phyloP scores from a whole-genome alignment of 2,113 vertebrate species.

The Bubo scandiacus region DNA sequence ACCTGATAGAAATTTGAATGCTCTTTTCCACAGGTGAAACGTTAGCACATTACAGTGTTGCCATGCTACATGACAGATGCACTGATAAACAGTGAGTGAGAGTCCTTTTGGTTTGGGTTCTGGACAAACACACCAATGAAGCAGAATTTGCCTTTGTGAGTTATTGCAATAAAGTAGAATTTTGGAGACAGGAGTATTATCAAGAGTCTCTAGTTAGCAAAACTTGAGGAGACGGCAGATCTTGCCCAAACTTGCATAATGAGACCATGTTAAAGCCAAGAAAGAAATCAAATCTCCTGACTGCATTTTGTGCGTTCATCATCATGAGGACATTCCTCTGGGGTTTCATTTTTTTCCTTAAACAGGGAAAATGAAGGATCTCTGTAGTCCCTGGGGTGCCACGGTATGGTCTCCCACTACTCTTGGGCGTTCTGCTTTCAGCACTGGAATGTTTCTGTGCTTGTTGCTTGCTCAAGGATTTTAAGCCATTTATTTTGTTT shows the following conservation, averaged over 20 bases:
- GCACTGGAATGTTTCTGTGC: conserved; percentile 53
- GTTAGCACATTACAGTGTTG: not conserved
- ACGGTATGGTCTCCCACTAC: not conserved
- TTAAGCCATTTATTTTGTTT: conserved; percentile 61
- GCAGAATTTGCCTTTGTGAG: not conserved
- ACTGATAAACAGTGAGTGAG: rapidly evolving
- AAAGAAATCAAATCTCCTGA: not conserved
- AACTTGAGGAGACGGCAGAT: not conserved
- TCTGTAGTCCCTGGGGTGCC: not conserved
- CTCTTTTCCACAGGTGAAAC: not conserved
- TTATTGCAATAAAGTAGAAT: not conserved
- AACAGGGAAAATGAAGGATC: not conserved
- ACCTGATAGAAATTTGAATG: not conserved
- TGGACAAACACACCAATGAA: not conserved
- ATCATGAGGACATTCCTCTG: not conserved
- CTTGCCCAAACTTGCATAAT: not conserved
- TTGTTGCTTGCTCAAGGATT: conserved; percentile 29
- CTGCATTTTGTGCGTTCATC: not conserved
- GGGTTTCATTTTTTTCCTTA: not conserved
- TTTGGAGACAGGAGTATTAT: not conserved
- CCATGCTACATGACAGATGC: rapidly evolving
- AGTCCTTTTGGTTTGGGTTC: not conserved
- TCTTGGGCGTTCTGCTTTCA: conserved; percentile 4
- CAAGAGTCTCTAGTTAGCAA: not conserved
- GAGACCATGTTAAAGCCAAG: not conserved